Evolutionary conservation across 2,113 vertebrate species (phyloP).

Genomic region (Trichomycterus rosablanca): DNA sequence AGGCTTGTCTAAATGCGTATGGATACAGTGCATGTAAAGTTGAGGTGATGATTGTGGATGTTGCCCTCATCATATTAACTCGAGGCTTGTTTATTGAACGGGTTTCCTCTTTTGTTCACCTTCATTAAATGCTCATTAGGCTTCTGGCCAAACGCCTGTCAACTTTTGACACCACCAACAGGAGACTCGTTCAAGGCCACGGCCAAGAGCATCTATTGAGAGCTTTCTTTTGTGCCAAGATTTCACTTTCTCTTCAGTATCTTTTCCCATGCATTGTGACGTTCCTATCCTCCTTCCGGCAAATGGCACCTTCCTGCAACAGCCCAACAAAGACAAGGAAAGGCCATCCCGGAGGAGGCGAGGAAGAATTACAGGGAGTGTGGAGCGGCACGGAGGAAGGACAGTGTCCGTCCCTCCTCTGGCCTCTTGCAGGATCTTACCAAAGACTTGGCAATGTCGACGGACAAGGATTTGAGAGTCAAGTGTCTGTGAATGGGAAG

Average conservation of each 20-base stretch:
- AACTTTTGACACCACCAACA: constrained; percentile 57
- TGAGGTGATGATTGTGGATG: too few relatives aligned
- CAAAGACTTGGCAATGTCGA: constrained; percentile 47
- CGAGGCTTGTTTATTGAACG: constrained; percentile 53
- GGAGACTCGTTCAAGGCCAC: constrained; percentile 42
- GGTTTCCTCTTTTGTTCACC: constrained; percentile 46
- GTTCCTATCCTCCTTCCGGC: constrained; percentile 21
- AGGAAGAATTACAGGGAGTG: constrained; percentile 48
- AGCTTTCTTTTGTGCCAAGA: constrained; percentile 40
- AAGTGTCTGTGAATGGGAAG: constrained; percentile 49
- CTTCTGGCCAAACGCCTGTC: constrained; percentile 57
- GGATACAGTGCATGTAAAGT: too few relatives aligned
- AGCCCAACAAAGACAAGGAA: constrained; percentile 41
- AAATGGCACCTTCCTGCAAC: constrained; percentile 11
- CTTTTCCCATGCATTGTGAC: constrained; percentile 35
- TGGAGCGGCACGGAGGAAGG: constrained; percentile 40
- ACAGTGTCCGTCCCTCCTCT: constrained; percentile 25
- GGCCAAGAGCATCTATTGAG: constrained; percentile 46
- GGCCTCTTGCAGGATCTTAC: constrained; percentile 31
- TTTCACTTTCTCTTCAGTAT: constrained; percentile 11
- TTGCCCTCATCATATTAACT: constrained; percentile 49
- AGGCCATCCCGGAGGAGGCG: constrained; percentile 39
- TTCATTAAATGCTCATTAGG: constrained; percentile 67
- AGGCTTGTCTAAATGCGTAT: too few relatives aligned
- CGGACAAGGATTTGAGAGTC: constrained; percentile 53